phyloP scores from a whole-genome alignment of 1,140 invertebrate species.

The Tetragnatha versicolor region DNA sequence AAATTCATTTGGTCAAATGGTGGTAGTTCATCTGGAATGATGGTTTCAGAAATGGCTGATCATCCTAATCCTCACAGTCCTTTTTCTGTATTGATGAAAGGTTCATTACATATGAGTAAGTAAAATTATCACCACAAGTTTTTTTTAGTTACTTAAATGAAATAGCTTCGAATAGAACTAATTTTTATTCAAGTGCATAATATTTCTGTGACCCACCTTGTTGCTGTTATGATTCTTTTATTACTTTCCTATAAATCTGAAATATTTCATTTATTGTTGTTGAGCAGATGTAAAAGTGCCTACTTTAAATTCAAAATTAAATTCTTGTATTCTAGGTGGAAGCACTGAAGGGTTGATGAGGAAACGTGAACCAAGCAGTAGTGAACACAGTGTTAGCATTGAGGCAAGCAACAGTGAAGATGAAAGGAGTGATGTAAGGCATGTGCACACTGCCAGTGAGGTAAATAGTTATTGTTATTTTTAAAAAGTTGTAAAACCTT shows the following conservation, averaged over 20 bases:
- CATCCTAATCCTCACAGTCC: constrained; percentile 49
- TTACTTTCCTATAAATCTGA: no score
- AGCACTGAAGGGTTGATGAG: constrained; percentile 29
- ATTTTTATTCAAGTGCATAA: no score
- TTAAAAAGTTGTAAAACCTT: no score
- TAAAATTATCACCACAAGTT: background rate
- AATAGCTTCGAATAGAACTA: no score
- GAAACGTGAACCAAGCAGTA: constrained; percentile 63
- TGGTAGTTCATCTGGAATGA: constrained; percentile 54
- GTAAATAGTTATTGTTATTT: constrained; percentile 36
- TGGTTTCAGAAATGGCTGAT: constrained; percentile 44
- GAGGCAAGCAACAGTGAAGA: constrained; percentile 81
- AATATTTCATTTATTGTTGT: no score
- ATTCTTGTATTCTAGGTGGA: constrained; percentile 8
- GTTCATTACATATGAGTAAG: constrained; percentile 56
- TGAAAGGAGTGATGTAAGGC: constrained; percentile 65
- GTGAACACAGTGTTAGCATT: constrained; percentile 77
- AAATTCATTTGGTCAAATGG: constrained; percentile 88
- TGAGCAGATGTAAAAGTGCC: no score
- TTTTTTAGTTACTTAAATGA: no score
- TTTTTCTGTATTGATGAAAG: constrained; percentile 56
- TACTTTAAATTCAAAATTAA: background rate
- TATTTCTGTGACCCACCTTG: no score
- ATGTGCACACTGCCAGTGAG: constrained; percentile 54
- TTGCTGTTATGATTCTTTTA: no score